Evolutionary conservation across 2,797 vertebrate species (phyloP).

Genomic region (Muscicapa striata): DNA sequence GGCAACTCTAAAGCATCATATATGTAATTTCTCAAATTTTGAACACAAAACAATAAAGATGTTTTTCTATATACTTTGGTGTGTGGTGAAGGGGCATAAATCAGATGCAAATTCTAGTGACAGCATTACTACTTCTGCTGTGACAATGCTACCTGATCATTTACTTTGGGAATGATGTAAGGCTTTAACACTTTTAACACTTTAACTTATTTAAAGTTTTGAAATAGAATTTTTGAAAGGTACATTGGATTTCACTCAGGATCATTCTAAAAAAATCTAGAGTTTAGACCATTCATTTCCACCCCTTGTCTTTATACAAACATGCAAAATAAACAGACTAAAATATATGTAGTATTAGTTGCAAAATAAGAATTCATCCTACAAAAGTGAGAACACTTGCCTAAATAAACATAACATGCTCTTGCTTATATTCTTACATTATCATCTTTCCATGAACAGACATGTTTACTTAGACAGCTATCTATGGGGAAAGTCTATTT

Average conservation of each 20-base stretch:
- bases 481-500: constrained; percentile 16
- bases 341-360: neutral
- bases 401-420: neutral
- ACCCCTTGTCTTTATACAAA: neutral
- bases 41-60: neutral
- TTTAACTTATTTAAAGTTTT: neutral
- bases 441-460: neutral
- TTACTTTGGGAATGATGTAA: constrained; percentile 1
- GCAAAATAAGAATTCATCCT: constrained; percentile 5
- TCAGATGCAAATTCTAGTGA: neutral
- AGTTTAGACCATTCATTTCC: neutral
- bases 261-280: neutral
- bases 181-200: neutral
- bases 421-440: neutral
- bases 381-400: neutral
- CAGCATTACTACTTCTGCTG: neutral
- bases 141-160: neutral
- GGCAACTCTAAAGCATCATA: neutral
- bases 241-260: neutral
- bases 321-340: neutral
- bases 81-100: neutral
- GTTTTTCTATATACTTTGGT: neutral
- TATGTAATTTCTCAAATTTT: neutral
- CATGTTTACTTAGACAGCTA: neutral
- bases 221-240: neutral